phyloP scores from a whole-genome alignment of 2,888 invertebrate genomes.

The Hetaerina titia region DNA sequence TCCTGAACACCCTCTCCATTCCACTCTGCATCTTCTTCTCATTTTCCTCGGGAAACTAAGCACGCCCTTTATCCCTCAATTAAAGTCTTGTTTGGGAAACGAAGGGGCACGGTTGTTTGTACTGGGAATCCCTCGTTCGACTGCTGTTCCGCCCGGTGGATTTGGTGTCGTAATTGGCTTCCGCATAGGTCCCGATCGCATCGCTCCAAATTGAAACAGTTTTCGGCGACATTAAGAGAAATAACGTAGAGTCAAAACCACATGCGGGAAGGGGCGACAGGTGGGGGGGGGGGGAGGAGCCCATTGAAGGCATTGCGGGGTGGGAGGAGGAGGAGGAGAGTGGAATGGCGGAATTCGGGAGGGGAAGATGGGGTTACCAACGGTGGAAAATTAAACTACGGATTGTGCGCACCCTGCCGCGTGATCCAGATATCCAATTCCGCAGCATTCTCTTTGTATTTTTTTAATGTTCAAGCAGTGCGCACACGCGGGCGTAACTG shows the following conservation, averaged over 20 bases:
- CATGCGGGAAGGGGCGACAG: no score
- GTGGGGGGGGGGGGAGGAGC: no score
- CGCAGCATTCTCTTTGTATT: no score
- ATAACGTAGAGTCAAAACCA: not conserved
- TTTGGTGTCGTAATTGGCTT: constrained; percentile 30
- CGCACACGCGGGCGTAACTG: not conserved
- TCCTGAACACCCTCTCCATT: not conserved
- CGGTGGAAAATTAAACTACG: not conserved
- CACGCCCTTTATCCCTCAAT: constrained; percentile 12
- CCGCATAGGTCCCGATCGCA: not conserved
- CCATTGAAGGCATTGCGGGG: no score
- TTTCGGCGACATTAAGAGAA: constrained; percentile 5
- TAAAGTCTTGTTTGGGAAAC: constrained; percentile 24
- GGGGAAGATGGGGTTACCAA: not conserved
- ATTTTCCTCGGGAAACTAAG: not conserved
- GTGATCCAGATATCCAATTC: not conserved
- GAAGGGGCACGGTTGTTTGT: not conserved
- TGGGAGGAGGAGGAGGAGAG: no score
- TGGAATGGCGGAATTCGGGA: not conserved
- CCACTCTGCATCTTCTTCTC: not conserved
- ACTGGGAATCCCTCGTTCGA: not conserved
- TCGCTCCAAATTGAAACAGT: constrained; percentile 20
- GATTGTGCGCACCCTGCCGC: not conserved
- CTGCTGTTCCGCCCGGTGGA: not conserved
- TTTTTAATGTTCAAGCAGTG: not conserved